These are phyloP conservation scores for Lepidocolaptes lacrymiger DNA, from an alignment of 2,797 vertebrate genomes.

Conservation along the genomic window DNA sequence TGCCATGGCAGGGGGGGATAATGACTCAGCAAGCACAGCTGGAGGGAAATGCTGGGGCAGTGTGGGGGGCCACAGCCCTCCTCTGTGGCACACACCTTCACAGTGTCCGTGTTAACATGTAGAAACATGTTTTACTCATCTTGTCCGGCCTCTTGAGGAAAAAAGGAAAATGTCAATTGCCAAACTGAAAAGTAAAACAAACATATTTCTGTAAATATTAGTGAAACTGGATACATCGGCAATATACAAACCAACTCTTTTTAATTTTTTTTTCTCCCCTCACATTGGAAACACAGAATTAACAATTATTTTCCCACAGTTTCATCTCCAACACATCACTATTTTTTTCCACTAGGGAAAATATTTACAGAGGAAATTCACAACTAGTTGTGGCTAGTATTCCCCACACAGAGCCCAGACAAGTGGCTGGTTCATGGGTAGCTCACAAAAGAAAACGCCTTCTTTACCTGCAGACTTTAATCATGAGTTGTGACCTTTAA, in stretches of 20 bases:
- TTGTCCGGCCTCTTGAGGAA: background rate
- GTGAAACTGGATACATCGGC: background rate
- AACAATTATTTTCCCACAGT: background rate
- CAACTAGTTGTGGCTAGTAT: background rate
- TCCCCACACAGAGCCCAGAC: background rate
- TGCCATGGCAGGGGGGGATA: background rate
- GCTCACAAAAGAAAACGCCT: background rate
- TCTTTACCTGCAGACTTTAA: background rate
- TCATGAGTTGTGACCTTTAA: background rate
- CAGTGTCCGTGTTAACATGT: no score
- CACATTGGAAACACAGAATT: background rate
- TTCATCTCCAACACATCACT: background rate
- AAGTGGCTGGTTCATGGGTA: rapidly evolving
- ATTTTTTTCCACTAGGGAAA: background rate
- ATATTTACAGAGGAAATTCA: background rate
- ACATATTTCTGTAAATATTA: background rate
- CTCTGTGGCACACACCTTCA: background rate
- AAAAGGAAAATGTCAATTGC: background rate
- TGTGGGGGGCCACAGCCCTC: background rate
- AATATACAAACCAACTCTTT: background rate
- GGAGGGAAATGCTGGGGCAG: background rate
- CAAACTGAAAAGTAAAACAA: background rate
- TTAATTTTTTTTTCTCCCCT: background rate
- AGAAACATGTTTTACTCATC: background rate
- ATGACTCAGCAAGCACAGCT: rapidly evolving